Evolutionary conservation across 2,113 vertebrate genomes (phyloP), one percentile per base, ranked within the genome.

Genomic region (Thoracochromis brauschi): DNA sequence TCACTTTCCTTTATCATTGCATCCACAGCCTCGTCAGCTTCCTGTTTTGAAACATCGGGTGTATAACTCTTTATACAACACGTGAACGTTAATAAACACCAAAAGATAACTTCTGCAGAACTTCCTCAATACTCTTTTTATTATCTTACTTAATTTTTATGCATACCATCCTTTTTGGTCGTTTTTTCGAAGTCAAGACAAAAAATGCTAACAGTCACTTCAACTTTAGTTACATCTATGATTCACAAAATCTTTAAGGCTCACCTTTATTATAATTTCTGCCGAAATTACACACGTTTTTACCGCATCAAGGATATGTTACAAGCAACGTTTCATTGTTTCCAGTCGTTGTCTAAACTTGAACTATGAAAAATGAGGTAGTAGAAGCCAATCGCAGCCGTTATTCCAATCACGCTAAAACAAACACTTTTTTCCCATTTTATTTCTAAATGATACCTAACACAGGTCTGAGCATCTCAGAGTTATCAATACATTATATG

Each of bases 201-300:
- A 40, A 7, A 63, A 63, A 35, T 63, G 17, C 2, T 35, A 63
- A 73, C 16, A 60, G 3, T 45, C 40, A 10, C 40, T 29, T 73
- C 40, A 45, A 29, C 33, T 17, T 51, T 35, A 53, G 31, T 17
- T 81, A 65, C 35, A 81, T 57, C 14, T 5, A 42, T 26, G 6
- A 38, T 16, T 63, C 57, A 65, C 45, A 49, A 57, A 79, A 33
- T 12, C 54, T n/a, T 12, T 79, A 80, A 60, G 26, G 33, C 54
- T 85, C 80, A 89, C n/a, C 83, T 92, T 91, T 89, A 90, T 45
- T 7, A 45, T 87, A 88, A 93, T 86, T 93, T 93, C 89, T 78
- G 42, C 75, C 17, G 71, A 57, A 49, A 79, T 89, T 86, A 65
- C 17, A 21, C n/a, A 75, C 80, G 11, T 73, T 73, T 78, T 78